These are phyloP conservation scores for Hypena proboscidalis DNA, from an alignment of 2,888 invertebrate genomes.

Conservation along the genomic window DNA sequence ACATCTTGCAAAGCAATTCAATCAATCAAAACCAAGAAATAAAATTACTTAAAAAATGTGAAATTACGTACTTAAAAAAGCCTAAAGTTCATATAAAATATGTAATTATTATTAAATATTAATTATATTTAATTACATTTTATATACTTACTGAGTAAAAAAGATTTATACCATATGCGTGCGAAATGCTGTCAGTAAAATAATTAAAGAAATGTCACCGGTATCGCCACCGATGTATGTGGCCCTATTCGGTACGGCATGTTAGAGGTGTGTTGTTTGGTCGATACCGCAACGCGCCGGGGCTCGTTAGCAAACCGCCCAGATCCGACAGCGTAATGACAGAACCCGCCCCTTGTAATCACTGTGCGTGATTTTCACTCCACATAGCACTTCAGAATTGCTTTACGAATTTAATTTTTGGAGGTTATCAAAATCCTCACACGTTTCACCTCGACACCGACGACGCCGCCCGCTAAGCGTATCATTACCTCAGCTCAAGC, in stretches of 20 bases:
- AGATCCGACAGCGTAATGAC: constrained; percentile 71
- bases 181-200: not conserved
- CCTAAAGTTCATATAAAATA: too few relatives aligned
- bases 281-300: constrained; percentile 39
- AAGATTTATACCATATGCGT: constrained; percentile 9
- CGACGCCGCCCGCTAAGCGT: constrained; percentile 66
- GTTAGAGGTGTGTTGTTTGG: constrained; percentile 43
- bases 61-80: too few relatives aligned
- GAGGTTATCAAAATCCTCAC: constrained; percentile 70
- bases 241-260: constrained; percentile 36
- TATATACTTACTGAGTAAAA: too few relatives aligned
- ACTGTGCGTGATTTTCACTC: constrained; percentile 71
- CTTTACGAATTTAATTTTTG: constrained; percentile 71
- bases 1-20: too few relatives aligned
- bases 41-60: too few relatives aligned
- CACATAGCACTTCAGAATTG: constrained; percentile 75
- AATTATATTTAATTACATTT: too few relatives aligned
- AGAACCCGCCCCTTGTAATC: constrained; percentile 74
- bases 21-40: too few relatives aligned
- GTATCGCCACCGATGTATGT: constrained; percentile 4
- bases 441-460: constrained; percentile 60
- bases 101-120: too few relatives aligned
- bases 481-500: constrained; percentile 69
- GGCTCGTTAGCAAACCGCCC: constrained; percentile 62
- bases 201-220: constrained; percentile 4